Conservation (phyloP, 2,888 invertebrate species). For the Asteroscopus sphinx region DNA sequence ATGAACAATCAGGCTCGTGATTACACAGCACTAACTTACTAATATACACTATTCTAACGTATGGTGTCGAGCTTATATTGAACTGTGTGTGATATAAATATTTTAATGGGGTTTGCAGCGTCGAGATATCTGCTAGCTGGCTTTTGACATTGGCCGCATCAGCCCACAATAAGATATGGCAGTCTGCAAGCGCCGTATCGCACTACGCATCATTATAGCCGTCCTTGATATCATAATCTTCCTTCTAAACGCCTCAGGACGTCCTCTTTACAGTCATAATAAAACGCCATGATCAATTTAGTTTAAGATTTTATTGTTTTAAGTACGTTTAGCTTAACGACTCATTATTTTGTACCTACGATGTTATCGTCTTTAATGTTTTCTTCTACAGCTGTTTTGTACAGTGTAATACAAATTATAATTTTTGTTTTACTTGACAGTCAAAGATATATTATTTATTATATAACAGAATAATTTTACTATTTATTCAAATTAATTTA, state of each 20-base stretch:
- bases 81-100: slow-evolving; percentile 83
- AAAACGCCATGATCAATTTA: slow-evolving; percentile 85
- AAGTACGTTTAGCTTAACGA: slow-evolving; percentile 82
- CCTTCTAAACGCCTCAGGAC: slow-evolving; percentile 69
- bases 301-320: slow-evolving; percentile 80
- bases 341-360: slow-evolving; percentile 84
- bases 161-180: slow-evolving; percentile 86
- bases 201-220: slow-evolving; percentile 84
- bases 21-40: slow-evolving; percentile 80
- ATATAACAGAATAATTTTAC: slow-evolving; percentile 75
- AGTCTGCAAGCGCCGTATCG: slow-evolving; percentile 84
- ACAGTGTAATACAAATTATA: slow-evolving; percentile 83
- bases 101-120: slow-evolving; percentile 90
- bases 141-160: slow-evolving; percentile 89
- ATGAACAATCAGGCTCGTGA: slow-evolving; percentile 66
- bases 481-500: slow-evolving; percentile 81
- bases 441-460: slow-evolving; percentile 82
- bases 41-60: slow-evolving; percentile 75
- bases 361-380: slow-evolving; percentile 78
- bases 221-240: slow-evolving; percentile 79
- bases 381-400: slow-evolving; percentile 80
- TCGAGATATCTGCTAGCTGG: slow-evolving; percentile 90
- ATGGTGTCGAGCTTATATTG: slow-evolving; percentile 74
- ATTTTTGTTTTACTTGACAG: slow-evolving; percentile 79
- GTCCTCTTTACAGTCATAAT: slow-evolving; percentile 79